Evolutionary conservation across 2,888 invertebrate genomes (phyloP).

Genomic region (Melipona beecheii): DNA sequence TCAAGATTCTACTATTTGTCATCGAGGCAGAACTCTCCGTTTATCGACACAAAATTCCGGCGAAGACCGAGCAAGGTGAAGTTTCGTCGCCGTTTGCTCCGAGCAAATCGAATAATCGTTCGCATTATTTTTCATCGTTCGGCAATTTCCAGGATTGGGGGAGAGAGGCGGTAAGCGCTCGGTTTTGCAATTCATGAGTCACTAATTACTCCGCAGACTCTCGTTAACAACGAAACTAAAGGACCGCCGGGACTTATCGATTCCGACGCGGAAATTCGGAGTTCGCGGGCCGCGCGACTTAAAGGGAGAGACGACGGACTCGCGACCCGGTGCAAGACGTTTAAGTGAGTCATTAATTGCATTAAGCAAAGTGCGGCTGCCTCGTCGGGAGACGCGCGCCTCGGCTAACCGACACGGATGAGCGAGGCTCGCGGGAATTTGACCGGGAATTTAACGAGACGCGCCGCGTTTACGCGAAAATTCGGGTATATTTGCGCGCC

Average conservation of each 20-base stretch:
- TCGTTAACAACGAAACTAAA: slow-evolving; percentile 58
- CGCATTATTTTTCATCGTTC: slow-evolving; percentile 27
- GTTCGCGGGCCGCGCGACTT: slow-evolving; percentile 37
- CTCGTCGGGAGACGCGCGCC: slow-evolving; percentile 24
- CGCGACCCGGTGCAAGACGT: slow-evolving; percentile 63
- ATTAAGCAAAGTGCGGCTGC: slow-evolving; percentile 74
- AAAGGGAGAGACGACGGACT: slow-evolving; percentile 50
- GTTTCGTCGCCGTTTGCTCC: not conserved
- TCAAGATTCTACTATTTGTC: no score
- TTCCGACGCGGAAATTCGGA: slow-evolving; percentile 58
- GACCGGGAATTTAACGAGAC: slow-evolving; percentile 21
- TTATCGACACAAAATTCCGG: no score
- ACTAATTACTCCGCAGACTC: slow-evolving; percentile 59
- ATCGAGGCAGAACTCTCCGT: no score
- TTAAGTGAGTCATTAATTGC: slow-evolving; percentile 77
- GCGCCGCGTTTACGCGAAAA: not conserved
- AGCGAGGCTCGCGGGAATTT: slow-evolving; percentile 19
- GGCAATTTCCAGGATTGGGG: not conserved
- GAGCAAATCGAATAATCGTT: slow-evolving; percentile 7
- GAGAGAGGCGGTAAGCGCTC: slow-evolving; percentile 27
- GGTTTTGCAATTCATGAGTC: slow-evolving; percentile 64
- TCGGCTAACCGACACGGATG: slow-evolving; percentile 28
- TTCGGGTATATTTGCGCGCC: slow-evolving; percentile 1
- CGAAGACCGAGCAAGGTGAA: no score
- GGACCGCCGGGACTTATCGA: slow-evolving; percentile 63